Evolutionary conservation across 2,888 invertebrate species (phyloP).

Genomic region (Troilus luridus): DNA sequence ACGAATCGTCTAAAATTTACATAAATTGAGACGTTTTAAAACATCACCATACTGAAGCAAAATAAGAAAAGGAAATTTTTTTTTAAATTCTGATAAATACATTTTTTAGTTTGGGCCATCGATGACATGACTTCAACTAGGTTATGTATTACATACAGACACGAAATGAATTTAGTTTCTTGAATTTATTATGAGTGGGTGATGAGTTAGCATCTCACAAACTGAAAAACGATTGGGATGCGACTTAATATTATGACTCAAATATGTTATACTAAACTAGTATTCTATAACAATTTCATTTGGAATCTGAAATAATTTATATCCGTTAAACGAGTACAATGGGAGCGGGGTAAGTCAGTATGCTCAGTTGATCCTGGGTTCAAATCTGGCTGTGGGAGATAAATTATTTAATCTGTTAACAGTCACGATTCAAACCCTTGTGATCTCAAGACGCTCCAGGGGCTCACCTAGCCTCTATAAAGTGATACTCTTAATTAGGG

Average conservation of each 20-base stretch:
- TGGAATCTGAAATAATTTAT: too few species aligned
- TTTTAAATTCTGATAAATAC: not conserved
- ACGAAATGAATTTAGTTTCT: not conserved
- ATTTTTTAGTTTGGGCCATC: not conserved
- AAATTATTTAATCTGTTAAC: too few species aligned
- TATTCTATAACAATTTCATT: too few species aligned
- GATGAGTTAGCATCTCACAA: not conserved
- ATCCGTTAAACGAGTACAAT: too few species aligned
- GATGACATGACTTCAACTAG: not conserved
- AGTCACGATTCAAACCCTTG: too few species aligned
- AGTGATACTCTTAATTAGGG: too few species aligned
- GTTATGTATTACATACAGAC: not conserved
- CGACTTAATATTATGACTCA: not conserved
- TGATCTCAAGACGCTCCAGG: too few species aligned
- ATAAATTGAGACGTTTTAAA: slow-evolving; percentile 5
- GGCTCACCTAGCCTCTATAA: too few species aligned
- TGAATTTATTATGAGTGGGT: not conserved
- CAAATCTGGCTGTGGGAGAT: too few species aligned
- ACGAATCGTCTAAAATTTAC: not conserved
- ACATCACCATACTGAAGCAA: not conserved
- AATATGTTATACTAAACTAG: too few species aligned
- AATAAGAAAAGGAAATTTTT: not conserved
- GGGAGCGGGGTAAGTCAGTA: too few species aligned
- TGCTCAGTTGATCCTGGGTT: too few species aligned
- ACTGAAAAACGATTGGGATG: not conserved